Percentiles rank a stretch among this genome's conserved stretches.
These are phyloP conservation scores for Leptinotarsa juncta DNA, from an alignment of 2,888 invertebrate species.

Conservation along the genomic window DNA sequence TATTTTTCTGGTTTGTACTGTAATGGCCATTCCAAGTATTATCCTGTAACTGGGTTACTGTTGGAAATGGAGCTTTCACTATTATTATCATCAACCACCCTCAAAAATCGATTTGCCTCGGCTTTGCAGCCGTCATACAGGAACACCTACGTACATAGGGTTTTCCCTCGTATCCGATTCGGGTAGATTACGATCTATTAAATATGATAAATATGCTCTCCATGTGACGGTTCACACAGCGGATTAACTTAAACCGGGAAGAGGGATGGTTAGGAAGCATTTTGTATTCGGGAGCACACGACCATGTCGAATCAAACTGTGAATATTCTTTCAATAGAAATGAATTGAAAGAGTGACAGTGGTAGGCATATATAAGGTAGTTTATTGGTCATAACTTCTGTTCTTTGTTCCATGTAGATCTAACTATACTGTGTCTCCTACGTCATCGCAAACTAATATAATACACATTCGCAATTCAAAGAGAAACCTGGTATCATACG, in stretches of 20 bases:
- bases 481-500: no score
- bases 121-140: constrained; percentile 6
- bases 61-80: not conserved
- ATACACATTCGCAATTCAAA: no score
- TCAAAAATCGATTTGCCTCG: constrained; percentile 15
- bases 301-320: constrained; percentile 37
- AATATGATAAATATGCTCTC: constrained; percentile 52
- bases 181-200: constrained; percentile 51
- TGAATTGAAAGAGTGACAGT: not conserved
- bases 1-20: no score
- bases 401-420: no score
- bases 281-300: constrained; percentile 36
- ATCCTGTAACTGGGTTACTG: no score
- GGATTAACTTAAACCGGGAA: constrained; percentile 48
- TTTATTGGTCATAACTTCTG: no score
- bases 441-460: no score
- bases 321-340: constrained; percentile 17
- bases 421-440: no score
- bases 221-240: constrained; percentile 50
- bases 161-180: constrained; percentile 38
- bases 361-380: no score
- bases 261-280: constrained; percentile 34
- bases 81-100: constrained; percentile 19
- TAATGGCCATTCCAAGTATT: no score
- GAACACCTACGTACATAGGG: constrained; percentile 33